Percentiles rank a stretch among this genome's conserved stretches.
phyloP scores from a whole-genome alignment of 2,888 invertebrate species.

The Drosophila mercatorum region DNA sequence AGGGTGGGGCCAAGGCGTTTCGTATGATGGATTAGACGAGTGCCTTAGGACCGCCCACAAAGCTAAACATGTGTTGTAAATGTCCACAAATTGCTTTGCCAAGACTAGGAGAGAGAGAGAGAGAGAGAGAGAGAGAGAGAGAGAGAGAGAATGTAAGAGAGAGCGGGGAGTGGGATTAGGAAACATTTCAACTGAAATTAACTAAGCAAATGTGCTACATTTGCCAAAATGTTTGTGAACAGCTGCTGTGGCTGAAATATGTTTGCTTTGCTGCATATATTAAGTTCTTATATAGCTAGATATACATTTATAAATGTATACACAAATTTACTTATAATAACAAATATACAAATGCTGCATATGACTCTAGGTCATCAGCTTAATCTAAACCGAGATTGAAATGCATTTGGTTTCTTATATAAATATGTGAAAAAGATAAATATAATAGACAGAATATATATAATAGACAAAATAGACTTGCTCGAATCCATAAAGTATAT shows the following conservation, averaged over 20 bases:
- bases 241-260: slow-evolving; percentile 32
- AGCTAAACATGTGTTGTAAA: slow-evolving; percentile 53
- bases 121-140: background rate
- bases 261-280: slow-evolving; percentile 17
- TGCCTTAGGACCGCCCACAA: slow-evolving; percentile 25
- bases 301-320: background rate
- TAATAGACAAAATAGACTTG: background rate
- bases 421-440: too few species aligned
- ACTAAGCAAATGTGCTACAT: slow-evolving; percentile 54
- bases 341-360: background rate
- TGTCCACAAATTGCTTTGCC: slow-evolving; percentile 43
- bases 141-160: too few species aligned
- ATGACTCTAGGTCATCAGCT: background rate
- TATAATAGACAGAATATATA: too few species aligned
- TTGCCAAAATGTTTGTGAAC: slow-evolving; percentile 51
- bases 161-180: background rate
- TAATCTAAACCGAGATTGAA: background rate
- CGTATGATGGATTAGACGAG: slow-evolving; percentile 50
- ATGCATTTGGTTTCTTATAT: too few species aligned
- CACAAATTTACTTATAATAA: background rate
- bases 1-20: background rate
- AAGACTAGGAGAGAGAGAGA: background rate
- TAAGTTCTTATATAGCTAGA: background rate
- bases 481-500: background rate
- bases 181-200: slow-evolving; percentile 37